Base-by-base conservation (phyloP, 2,888 invertebrate genomes). In the Cephus pulcher region DNA sequence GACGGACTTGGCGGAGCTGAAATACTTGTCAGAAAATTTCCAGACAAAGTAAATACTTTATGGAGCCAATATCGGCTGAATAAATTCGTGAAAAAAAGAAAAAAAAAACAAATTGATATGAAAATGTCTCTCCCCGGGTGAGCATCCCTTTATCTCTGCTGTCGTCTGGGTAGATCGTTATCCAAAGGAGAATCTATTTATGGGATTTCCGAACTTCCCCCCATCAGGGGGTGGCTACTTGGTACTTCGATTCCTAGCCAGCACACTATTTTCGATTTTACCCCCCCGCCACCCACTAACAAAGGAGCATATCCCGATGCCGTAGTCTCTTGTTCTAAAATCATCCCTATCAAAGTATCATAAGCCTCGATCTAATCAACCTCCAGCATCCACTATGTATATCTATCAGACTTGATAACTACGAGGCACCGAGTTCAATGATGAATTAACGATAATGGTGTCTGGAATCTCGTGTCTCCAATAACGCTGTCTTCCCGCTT, bases 11-110 rank as follows among this genome's bases (percentile, higher is more conserved):
- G 76, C 37, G 30, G 30, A 76, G 69, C 68, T 69, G 30, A 33
- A 69, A 76, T 76, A 76, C 73, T 35, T 69, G 76, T 33, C 37
- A 71, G 37, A 71, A 37, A 12, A 34, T 76, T 68, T 71, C 68
- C 78, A 76, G 76, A 78, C 78, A 78, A 78, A 73, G 78, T 75
- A 76, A 78, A 78, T 76, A 78, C 76, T 76, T 78, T 69, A 68
- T 68, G 30, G 56, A 69, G 33, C 34, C 76, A 78, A 78, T 78
- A 78, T 78, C 78, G 76, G 32, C 69, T 35, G 33, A 33, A 75
- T 69, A 40, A 75, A 78, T 76, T 34, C 33, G 37, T 11, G 34
- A n/a, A 77, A 75, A 76, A 78, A 78, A 37, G 12, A 37, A 37
- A 12, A 78, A 73, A 12, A 35, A 35, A 35, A 32, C 32, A 32